Conservation (phyloP, 1,140 invertebrate species). For the Eurosta solidaginis region DNA sequence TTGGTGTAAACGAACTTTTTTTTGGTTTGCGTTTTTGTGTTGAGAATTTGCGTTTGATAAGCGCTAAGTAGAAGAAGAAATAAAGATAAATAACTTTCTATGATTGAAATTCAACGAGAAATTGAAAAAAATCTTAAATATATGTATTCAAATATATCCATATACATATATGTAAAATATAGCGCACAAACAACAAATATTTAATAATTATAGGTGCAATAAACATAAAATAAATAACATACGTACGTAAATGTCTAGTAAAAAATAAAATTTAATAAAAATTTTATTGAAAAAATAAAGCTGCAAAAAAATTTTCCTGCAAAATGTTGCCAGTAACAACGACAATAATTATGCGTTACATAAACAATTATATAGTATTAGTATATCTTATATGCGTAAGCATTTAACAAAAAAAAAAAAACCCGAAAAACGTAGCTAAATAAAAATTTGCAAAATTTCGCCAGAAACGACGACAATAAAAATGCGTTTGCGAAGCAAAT, state of each 20-base stretch:
- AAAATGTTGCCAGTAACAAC: not conserved
- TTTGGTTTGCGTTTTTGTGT: not conserved
- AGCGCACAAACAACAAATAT: too few species aligned
- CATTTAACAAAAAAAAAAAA: not conserved
- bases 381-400: not conserved
- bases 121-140: not conserved
- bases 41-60: not conserved
- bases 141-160: too few species aligned
- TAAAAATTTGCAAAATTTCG: not conserved
- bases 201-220: too few species aligned
- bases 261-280: not conserved
- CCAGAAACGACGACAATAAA: not conserved
- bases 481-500: not conserved
- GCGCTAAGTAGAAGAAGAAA: not conserved
- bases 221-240: too few species aligned
- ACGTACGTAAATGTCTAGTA: too few species aligned
- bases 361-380: too few species aligned
- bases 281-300: not conserved
- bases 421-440: not conserved
- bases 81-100: not conserved
- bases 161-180: too few species aligned
- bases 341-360: not conserved
- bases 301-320: not conserved
- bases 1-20: not conserved
- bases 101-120: not conserved